Evolutionary conservation across 2,888 invertebrate genomes (phyloP).

Genomic region (Yponomeuta plumbellus): DNA sequence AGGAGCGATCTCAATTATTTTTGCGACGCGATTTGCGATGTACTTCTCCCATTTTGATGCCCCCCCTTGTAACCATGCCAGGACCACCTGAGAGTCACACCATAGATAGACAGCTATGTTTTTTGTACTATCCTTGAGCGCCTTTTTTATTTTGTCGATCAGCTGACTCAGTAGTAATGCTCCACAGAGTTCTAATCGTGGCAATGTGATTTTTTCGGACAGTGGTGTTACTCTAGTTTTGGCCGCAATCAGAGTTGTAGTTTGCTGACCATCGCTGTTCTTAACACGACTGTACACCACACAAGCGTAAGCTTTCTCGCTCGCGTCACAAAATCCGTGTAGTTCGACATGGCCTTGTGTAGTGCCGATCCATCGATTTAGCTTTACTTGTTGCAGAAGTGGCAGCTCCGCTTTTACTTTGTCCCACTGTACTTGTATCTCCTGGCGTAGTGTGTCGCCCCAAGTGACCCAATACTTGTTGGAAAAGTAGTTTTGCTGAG

Average conservation of each 20-base stretch:
- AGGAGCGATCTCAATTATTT: neutral
- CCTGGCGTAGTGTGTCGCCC: neutral
- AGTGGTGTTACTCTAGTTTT: too few species aligned
- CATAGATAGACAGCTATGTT: too few species aligned
- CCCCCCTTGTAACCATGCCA: conserved; percentile 10
- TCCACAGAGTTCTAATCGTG: too few species aligned
- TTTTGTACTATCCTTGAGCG: too few species aligned
- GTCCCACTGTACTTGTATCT: neutral
- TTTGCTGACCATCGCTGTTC: too few species aligned
- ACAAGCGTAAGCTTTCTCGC: too few species aligned
- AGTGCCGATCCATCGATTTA: neutral
- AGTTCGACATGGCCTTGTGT: neutral
- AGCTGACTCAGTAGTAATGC: too few species aligned
- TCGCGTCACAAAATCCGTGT: too few species aligned
- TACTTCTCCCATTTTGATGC: conserved; percentile 5
- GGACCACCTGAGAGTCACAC: conserved; percentile 15
- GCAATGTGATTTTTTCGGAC: too few species aligned
- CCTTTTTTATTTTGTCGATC: too few species aligned
- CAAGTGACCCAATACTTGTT: neutral
- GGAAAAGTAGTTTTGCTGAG: conserved; percentile 15
- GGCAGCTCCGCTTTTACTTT: neutral
- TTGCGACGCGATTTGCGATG: conserved; percentile 3
- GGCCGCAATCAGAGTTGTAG: too few species aligned
- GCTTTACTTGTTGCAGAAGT: neutral
- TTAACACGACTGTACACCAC: too few species aligned